These are phyloP conservation scores for Gopherus flavomarginatus DNA, from an alignment of 2,113 vertebrate genomes.

Conservation along the genomic window DNA sequence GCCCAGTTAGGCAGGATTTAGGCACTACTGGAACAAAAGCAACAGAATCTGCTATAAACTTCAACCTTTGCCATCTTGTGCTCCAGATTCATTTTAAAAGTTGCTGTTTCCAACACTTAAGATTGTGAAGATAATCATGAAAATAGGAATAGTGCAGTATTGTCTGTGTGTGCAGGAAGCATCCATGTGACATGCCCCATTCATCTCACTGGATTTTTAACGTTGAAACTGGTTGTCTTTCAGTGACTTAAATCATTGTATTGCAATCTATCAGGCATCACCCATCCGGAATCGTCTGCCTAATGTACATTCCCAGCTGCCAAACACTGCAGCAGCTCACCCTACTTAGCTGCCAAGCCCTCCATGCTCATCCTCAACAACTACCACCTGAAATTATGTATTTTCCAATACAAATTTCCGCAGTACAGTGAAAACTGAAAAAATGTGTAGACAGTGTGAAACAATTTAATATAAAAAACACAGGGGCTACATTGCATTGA, in stretches of 20 bases:
- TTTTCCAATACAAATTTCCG: slow-evolving; percentile 44
- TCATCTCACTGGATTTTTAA: neutral
- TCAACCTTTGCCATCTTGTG: no score
- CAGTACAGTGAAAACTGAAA: slow-evolving; percentile 52
- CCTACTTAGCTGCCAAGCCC: neutral
- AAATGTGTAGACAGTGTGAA: neutral
- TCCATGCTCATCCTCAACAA: slow-evolving; percentile 44
- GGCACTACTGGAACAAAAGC: no score
- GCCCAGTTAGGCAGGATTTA: neutral
- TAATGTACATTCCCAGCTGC: slow-evolving; percentile 4
- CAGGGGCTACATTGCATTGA: neutral
- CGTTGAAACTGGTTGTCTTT: neutral
- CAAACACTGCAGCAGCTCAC: neutral
- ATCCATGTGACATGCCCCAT: neutral
- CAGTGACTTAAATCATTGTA: neutral
- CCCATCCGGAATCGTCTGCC: no score
- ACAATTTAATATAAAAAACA: neutral
- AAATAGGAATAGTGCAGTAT: neutral
- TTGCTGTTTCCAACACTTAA: no score
- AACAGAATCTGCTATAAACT: no score
- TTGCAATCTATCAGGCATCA: no score
- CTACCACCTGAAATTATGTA: neutral
- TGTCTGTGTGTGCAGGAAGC: neutral
- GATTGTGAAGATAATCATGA: no score
- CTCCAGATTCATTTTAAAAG: no score